Base-by-base conservation (phyloP, 2,888 invertebrate species). In the Drosophila mimica region DNA sequence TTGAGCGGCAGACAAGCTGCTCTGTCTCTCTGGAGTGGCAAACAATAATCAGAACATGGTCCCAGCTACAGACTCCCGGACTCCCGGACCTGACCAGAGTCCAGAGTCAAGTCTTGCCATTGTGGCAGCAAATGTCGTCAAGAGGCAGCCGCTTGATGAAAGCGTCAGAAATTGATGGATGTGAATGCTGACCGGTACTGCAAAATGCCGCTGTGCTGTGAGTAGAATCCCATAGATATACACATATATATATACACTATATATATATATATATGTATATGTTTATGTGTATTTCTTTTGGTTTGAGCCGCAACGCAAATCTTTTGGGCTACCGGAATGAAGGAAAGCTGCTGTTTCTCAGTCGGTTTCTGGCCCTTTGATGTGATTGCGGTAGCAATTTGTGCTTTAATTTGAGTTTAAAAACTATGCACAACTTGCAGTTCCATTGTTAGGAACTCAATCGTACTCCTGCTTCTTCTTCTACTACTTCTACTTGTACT, bases 81-180 rank as follows among this genome's bases (percentile, higher is more conserved):
- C 20, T 43, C 31, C 15, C 4, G 49, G 49, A 33, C 43, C 17
- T n/a, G n/a, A 25, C 13, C 46, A 20, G 15, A 20, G 36, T 31
- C 51, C 49, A 36, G 25, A 58, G 38, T 33, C 67, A 31, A 62
- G 46, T 46, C 8, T 67, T 74, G 81, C 81, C 74, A 80, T 81
- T 80, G 88, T 83, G 80, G 88, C 56, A 38, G 40, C 88, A 83
- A 89, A 81, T 83, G 76, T 81, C 74, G 79, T 74, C 70, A 56
- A 64, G 64, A 62, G 58, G 68, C 61, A 69, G 76, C 61, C 81
- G 81, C 83, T 89, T 91, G 92, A 92, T 90, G 91, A 90, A 91
- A 91, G 92, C 91, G 89, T 91, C 91, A 91, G 91, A 91, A 91
- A 89, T 91, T 91, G 91, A 91, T 91, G 91, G 91, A 91, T 91